Percentiles rank a stretch among this genome's conserved stretches.
Evolutionary conservation across 2,797 vertebrate species (phyloP).

Genomic region (Clarias fuscus): DNA sequence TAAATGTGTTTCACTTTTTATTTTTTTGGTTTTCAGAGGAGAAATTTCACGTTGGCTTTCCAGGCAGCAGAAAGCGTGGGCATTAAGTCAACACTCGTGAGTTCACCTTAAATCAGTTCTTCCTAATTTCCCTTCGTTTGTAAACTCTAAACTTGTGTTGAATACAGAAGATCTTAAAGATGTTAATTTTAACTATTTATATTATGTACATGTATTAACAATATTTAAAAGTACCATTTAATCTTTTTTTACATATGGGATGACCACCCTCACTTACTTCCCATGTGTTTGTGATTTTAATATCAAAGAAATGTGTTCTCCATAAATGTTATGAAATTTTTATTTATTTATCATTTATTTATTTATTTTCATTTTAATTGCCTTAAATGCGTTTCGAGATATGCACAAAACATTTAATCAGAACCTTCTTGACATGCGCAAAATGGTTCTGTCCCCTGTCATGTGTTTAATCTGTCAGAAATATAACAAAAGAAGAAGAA

Average conservation of each 20-base stretch:
- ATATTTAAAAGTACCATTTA: not conserved
- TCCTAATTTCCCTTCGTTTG: not conserved
- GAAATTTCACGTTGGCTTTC: constrained; percentile 87
- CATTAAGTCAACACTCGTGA: constrained; percentile 88
- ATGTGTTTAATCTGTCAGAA: too few species aligned
- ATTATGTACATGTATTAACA: not conserved
- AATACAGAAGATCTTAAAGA: not conserved
- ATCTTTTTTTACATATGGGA: not conserved
- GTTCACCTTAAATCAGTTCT: constrained; percentile 43
- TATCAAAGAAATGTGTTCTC: not conserved
- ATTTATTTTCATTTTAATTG: too few species aligned
- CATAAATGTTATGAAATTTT: too few species aligned
- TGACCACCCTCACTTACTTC: not conserved
- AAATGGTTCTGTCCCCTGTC: too few species aligned
- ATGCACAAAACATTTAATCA: too few species aligned
- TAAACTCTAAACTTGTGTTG: not conserved
- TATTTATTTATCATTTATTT: too few species aligned
- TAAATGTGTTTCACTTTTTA: constrained; percentile 8
- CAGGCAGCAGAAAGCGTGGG: constrained; percentile 88
- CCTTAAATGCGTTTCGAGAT: too few species aligned
- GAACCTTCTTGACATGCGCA: too few species aligned
- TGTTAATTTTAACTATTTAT: not conserved
- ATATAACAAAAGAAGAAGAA: too few species aligned
- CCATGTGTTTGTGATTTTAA: not conserved
- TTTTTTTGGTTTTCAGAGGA: constrained; percentile 70